Evolutionary conservation across 2,113 vertebrate species (phyloP).

Genomic region (Alethe diademata): DNA sequence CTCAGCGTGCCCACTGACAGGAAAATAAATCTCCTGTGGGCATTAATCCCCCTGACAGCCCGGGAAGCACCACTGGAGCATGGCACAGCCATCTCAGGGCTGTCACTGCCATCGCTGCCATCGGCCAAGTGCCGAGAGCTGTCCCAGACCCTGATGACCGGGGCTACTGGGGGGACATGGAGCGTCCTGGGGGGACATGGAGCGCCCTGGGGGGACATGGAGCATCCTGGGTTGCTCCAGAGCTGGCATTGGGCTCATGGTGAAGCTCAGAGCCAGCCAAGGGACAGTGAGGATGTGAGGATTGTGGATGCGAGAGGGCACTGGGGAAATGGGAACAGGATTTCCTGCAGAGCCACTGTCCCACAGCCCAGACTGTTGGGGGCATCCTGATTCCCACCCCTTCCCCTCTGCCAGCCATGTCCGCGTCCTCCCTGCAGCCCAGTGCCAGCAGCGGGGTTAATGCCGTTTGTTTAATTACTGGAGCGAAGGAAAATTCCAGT

Average conservation of each 20-base stretch:
- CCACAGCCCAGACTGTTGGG: fast-evolving
- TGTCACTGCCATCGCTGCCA: fast-evolving
- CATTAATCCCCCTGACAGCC: not conserved
- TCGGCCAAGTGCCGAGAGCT: fast-evolving
- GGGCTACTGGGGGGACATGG: fast-evolving
- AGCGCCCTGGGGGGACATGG: fast-evolving
- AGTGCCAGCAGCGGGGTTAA: not conserved
- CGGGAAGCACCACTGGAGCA: fast-evolving
- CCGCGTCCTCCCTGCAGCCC: not conserved
- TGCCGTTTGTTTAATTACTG: not conserved
- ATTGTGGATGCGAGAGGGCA: not conserved
- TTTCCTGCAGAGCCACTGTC: not conserved
- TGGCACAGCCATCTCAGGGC: not conserved
- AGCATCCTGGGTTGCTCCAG: fast-evolving
- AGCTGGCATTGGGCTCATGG: fast-evolving
- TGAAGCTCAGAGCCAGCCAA: not conserved
- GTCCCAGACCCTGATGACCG: fast-evolving
- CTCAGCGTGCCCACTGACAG: not conserved
- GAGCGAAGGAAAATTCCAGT: not conserved
- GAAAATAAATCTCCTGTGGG: slow-evolving; percentile 1
- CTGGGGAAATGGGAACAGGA: not conserved
- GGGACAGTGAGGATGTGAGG: fast-evolving
- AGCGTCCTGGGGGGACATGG: fast-evolving
- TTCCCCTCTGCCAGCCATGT: not conserved
- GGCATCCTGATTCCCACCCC: fast-evolving